A percentile compares a stretch with the other conserved stretches of the same genome.
phyloP scores from a whole-genome alignment of 2,113 vertebrate species.

The Catharus bicknelli region DNA sequence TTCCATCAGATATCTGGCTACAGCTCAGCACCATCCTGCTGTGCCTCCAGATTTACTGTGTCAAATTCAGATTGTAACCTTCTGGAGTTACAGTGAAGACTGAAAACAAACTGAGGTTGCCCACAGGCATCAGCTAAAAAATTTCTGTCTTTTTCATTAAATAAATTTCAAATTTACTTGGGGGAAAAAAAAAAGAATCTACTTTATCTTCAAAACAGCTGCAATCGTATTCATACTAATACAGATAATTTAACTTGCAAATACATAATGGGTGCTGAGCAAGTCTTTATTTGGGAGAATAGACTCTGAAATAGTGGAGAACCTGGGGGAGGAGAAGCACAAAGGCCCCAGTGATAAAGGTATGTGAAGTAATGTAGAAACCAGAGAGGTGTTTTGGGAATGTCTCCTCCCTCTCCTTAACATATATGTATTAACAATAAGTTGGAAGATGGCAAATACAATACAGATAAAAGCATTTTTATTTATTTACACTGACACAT shows the following conservation, averaged over 20 bases:
- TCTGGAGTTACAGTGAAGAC: not conserved
- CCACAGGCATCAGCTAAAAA: not conserved
- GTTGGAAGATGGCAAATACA: not conserved
- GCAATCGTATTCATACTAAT: not conserved
- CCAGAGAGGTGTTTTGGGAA: not conserved
- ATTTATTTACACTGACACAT: not conserved
- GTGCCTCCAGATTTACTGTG: not conserved
- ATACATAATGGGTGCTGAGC: not conserved
- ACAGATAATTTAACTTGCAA: not conserved
- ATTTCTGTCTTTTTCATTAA: not conserved
- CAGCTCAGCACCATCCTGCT: rapidly evolving
- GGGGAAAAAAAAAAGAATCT: rapidly evolving
- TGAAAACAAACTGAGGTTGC: not conserved
- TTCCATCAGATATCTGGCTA: not conserved
- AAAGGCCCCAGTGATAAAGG: not conserved
- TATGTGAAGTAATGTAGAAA: not conserved
- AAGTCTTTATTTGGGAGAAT: not conserved
- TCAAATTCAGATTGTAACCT: not conserved
- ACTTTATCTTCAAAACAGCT: not conserved
- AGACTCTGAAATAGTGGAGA: not conserved
- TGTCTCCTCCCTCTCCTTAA: not conserved
- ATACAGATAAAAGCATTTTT: not conserved
- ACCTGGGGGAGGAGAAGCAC: not conserved
- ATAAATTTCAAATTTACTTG: not conserved
- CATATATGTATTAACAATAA: not conserved